Evolutionary conservation across 2,888 invertebrate genomes (phyloP), one percentile per base, ranked within the genome.

Genomic region (Dermolepida albohirtum): DNA sequence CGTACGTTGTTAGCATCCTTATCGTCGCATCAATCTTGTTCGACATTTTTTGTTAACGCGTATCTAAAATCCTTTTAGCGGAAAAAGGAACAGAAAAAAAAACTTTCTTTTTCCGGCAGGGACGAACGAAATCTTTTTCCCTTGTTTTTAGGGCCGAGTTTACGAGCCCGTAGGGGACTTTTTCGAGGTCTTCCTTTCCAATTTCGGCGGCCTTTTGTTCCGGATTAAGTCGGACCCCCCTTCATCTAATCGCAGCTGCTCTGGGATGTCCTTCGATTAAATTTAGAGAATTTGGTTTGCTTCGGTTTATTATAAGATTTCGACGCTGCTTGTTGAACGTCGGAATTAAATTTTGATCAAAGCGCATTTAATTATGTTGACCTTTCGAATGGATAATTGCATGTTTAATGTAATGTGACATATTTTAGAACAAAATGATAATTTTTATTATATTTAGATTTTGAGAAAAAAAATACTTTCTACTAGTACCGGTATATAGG

Each of bases 91-190:
- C 17, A 40, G 17, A n/a, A 11, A 40, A 34, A 40, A 40, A 16
- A 40, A 16, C 54, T 54, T 54, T 40, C 54, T 54, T 40, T 40
- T 40, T 16, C 17, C 11, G 17, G 17, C 40, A 7, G 40, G 10
- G 40, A 29, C 39, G 40, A 54, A n/a, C 16, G 54, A 54, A 40
- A 40, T 54, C 16, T 54, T 51, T 54, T 40, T 54, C 6, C 40
- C 40, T 54, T 54, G 54, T 54, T 54, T 40, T 54, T 40, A 54
- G 40, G 40, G 17, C 17, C 39, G 54, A 54, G 40, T 54, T 54
- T 54, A 54, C 54, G 54, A 54, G 54, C 40, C 54, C 54, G 54
- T 54, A 17, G 54, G 54, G 54, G 54, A 54, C 54, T 54, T 54
- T 54, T 54, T 40, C 54, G 54, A 39, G 54, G 54, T 54, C 40